phyloP scores from a whole-genome alignment of 2,113 vertebrate species.

The Sakesphorus luctuosus region DNA sequence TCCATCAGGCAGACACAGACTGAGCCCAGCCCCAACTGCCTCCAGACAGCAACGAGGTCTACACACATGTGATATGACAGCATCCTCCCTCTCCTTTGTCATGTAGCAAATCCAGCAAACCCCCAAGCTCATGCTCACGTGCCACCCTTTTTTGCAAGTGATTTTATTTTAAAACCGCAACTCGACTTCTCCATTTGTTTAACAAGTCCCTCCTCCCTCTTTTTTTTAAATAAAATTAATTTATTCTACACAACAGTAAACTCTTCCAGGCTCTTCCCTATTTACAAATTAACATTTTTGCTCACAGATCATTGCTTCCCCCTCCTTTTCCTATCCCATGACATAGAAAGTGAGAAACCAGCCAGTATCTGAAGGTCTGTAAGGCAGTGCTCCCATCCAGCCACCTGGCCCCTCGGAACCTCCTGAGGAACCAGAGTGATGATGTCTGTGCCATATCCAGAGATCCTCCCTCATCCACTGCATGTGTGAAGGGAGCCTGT shows the following conservation, averaged over 20 bases:
- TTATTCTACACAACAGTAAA: slow-evolving; percentile 72
- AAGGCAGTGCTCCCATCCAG: neutral
- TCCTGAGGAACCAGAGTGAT: neutral
- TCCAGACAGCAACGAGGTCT: fast-evolving
- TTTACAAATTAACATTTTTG: slow-evolving; percentile 70
- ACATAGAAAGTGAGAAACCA: neutral
- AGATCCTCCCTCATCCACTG: neutral
- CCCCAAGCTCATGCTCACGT: neutral
- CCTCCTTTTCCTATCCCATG: neutral
- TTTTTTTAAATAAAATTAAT: slow-evolving; percentile 72
- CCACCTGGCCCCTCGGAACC: neutral
- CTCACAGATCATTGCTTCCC: neutral
- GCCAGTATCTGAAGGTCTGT: neutral
- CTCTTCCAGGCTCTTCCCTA: slow-evolving; percentile 66
- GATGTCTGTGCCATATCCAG: fast-evolving
- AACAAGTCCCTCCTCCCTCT: neutral
- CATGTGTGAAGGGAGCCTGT: neutral
- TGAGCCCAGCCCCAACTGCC: neutral
- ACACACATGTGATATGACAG: neutral
- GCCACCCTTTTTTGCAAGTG: slow-evolving; percentile 30
- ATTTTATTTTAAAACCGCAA: slow-evolving; percentile 67
- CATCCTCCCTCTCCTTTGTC: neutral
- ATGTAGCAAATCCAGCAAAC: neutral
- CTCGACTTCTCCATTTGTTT: neutral
- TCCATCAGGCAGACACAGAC: neutral